Evolutionary conservation across 2,113 vertebrate genomes (phyloP).

Genomic region (Benthochromis sp.): DNA sequence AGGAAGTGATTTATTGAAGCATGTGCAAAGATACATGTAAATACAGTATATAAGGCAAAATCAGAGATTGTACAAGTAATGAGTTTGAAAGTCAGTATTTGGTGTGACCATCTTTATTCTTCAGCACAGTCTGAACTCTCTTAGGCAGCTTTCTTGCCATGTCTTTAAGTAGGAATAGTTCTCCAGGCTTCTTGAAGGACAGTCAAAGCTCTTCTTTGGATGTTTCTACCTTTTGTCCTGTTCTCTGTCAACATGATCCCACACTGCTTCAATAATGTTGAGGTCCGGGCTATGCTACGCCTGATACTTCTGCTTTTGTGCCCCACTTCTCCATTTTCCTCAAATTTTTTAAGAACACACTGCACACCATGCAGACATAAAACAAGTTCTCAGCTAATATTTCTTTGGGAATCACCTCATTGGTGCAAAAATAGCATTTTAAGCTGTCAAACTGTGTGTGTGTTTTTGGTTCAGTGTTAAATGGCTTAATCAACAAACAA

Average conservation of each 20-base stretch:
- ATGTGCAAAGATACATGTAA: neutral
- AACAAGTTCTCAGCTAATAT: neutral
- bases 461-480: neutral
- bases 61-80: neutral
- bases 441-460: neutral
- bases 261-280: neutral
- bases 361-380: neutral
- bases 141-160: neutral
- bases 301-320: neutral
- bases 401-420: neutral
- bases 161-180: neutral
- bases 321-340: neutral
- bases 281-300: fast-evolving
- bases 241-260: neutral
- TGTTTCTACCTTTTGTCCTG: neutral
- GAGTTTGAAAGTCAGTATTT: neutral
- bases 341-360: neutral
- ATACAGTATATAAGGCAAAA: neutral
- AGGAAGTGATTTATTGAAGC: neutral
- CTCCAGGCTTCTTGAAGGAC: neutral
- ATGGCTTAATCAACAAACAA: neutral
- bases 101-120: neutral
- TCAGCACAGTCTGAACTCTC: neutral
- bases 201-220: neutral
- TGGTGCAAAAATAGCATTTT: neutral